Evolutionary conservation across 2,888 invertebrate genomes (phyloP), one percentile per base, ranked within the genome.

Genomic region (Hololepta plana): DNA sequence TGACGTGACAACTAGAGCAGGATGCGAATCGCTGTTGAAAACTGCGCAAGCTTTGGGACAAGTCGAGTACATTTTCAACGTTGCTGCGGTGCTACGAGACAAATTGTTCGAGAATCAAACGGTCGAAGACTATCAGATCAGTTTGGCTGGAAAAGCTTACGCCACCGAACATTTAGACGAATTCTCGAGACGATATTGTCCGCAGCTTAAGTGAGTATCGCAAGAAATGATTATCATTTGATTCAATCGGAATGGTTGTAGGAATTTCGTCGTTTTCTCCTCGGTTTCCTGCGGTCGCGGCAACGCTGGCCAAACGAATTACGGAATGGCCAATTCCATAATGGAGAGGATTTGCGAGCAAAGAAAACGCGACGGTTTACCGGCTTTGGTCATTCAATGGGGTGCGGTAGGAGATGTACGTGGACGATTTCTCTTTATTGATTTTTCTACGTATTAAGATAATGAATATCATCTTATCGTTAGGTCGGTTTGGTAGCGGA

Each of bases 211-310:
- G n/a, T n/a, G n/a, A n/a, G n/a, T n/a, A n/a, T n/a, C n/a, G n/a
- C n/a, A n/a, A n/a, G n/a, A n/a, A n/a, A n/a, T n/a, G n/a, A n/a
- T n/a, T n/a, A n/a, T n/a, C n/a, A n/a, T n/a, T n/a, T n/a, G n/a
- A n/a, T n/a, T n/a, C n/a, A n/a, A n/a, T n/a, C n/a, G n/a, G n/a
- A n/a, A n/a, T n/a, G n/a, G n/a, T 32, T 32, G 7, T 40, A 63
- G 71, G 42, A 66, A 77, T 55, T 91, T 91, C 49, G 87, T 91
- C 1, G 72, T 82, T 11, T 91, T 90, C 57, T 90, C 90, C 0
- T 88, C 88, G 10, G 81, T 90, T 4, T 76, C 82, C 0, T 87
- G 88, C 47, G 90, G 90, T 9, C 67, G 87, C 12, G 91, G 91
- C 38, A 90, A 90, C 52, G 73, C 77, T 4, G 88, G 88, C 1